Base-by-base conservation (phyloP, 2,797 vertebrate genomes). In the Anas bahamensis region DNA sequence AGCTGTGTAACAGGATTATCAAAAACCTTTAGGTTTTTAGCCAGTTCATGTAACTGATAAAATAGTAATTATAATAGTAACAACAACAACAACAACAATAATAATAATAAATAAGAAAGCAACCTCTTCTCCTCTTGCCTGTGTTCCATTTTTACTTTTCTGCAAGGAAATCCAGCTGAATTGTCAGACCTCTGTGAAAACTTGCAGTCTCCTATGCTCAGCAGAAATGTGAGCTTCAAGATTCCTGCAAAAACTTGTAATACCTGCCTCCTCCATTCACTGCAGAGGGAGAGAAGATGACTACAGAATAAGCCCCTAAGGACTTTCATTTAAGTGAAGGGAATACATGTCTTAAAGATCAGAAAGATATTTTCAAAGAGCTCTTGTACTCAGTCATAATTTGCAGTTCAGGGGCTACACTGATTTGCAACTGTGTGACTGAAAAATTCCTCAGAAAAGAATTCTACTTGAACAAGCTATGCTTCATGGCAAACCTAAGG, bases 211-310 rank as follows among this genome's bases (percentile, higher is more conserved):
- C 80, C 77, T 24, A 59, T 7, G 3, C 22, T 71, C 64, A 44
- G 48, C 35, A 61, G 5, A 73, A 17, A 70, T 0, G 1, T 4
- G 24, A 13, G 28, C 39, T 50, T 44, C 59, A 7, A 17, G 46
- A 39, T 37, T 65, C 17, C 57, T 7, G 5, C 7, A 3, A 2
- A 48, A 85, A 59, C 13, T 35, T 1, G 0, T 2, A 0, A 17
- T 24, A 52, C 35, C 35, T 28, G 5, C 18, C 75, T 70, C 44
- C 84, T 39, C 33, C 56, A 6, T 14, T 7, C 41, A 23, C 18
- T 5, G 2, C 23, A 81, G 29, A 63, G 41, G 19, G 17, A 81
- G 39, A 59, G 65, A 71, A 74, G 33, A 46, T 1, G 3, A 28
- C 35, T 52, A 39, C 39, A 63, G 31, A 39, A 11, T 21, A 56